phyloP scores from a whole-genome alignment of 2,888 invertebrate genomes.

The Griposia aprilina region DNA sequence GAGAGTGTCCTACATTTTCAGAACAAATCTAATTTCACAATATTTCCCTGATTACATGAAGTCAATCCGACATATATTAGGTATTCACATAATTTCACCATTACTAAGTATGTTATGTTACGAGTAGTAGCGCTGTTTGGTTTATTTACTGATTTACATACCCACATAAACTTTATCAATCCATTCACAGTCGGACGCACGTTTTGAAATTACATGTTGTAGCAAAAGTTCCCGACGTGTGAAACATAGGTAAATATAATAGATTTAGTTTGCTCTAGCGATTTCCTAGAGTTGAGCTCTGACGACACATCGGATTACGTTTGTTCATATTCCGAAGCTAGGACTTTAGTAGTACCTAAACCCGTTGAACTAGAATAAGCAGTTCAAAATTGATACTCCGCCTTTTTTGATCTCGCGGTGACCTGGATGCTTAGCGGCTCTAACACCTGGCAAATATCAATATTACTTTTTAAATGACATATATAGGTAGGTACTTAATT shows the following conservation, averaged over 20 bases:
- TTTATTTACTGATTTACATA: conserved; percentile 7
- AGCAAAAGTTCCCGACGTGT: conserved; percentile 30
- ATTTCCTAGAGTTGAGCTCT: conserved; percentile 37
- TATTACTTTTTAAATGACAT: not conserved
- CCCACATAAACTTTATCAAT: conserved; percentile 24
- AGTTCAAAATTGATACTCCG: conserved; percentile 14
- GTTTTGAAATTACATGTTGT: conserved; percentile 36
- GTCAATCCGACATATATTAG: not conserved
- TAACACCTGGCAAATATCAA: not conserved
- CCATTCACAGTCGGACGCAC: conserved; percentile 5
- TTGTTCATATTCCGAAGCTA: conserved; percentile 43
- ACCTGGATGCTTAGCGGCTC: too few relatives aligned
- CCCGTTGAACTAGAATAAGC: conserved; percentile 6
- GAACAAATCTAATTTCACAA: not conserved
- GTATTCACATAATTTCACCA: not conserved
- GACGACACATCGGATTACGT: conserved; percentile 41
- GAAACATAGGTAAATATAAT: conserved; percentile 29
- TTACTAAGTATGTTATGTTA: not conserved
- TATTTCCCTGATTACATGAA: not conserved
- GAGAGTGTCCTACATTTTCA: not conserved
- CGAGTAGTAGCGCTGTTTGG: not conserved
- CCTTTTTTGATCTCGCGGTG: not conserved
- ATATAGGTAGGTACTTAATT: not conserved
- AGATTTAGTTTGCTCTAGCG: conserved; percentile 44
- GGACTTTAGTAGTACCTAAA: conserved; percentile 3